Evolutionary conservation across 2,888 invertebrate species (phyloP).

Genomic region (Andrena chrysosceles): DNA sequence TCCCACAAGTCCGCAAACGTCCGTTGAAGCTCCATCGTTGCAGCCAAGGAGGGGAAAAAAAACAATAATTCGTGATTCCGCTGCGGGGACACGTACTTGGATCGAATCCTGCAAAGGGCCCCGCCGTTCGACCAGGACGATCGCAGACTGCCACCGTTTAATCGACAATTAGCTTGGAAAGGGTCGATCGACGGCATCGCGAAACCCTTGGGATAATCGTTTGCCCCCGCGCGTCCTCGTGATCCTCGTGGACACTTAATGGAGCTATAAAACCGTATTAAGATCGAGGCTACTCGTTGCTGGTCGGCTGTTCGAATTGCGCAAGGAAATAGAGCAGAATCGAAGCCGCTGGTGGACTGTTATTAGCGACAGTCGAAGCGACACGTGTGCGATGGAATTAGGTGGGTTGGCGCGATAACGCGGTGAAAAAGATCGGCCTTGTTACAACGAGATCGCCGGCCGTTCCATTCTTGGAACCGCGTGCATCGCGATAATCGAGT

Average conservation of each 20-base stretch:
- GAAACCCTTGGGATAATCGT: constrained; percentile 48
- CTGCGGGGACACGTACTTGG: constrained; percentile 64
- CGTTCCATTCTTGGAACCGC: background rate
- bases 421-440: constrained; percentile 6
- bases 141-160: constrained; percentile 54
- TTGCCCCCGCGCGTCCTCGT: constrained; percentile 12
- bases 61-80: constrained; percentile 64
- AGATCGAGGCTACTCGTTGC: constrained; percentile 50
- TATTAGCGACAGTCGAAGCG: constrained; percentile 19
- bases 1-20: constrained; percentile 58
- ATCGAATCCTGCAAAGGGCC: constrained; percentile 31
- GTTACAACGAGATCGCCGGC: background rate
- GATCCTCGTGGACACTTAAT: constrained; percentile 54
- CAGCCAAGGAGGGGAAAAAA: background rate
- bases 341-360: constrained; percentile 6
- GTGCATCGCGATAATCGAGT: background rate
- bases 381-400: constrained; percentile 7
- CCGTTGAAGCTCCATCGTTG: constrained; percentile 54
- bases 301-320: constrained; percentile 29
- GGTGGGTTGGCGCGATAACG: constrained; percentile 20
- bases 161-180: constrained; percentile 57
- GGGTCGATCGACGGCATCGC: constrained; percentile 46
- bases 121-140: constrained; percentile 25
- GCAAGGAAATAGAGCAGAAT: constrained; percentile 32
- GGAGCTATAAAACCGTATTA: constrained; percentile 63